Conservation (phyloP, 2,888 invertebrate genomes). For the Apotomis betuletana region DNA sequence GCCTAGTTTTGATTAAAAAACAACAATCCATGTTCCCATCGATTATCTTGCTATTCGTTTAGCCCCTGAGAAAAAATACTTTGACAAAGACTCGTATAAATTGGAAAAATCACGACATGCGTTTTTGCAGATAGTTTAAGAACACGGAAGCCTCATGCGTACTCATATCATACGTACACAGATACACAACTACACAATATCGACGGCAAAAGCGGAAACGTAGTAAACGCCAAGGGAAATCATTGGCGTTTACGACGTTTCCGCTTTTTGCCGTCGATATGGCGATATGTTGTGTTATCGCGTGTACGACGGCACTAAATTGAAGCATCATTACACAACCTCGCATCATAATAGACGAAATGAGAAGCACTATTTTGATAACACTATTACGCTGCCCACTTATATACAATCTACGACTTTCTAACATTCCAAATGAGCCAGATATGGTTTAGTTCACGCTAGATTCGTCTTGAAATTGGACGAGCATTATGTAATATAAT, state of each 20-base stretch:
- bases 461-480: slow-evolving; percentile 17
- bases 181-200: too few species aligned
- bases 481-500: slow-evolving; percentile 12
- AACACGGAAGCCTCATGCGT: not conserved
- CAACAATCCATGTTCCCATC: too few species aligned
- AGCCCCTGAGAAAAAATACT: not conserved
- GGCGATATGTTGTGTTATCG: not conserved
- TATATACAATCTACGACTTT: slow-evolving; percentile 25
- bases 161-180: too few species aligned
- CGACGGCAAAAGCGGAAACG: too few species aligned
- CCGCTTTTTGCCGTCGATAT: too few species aligned
- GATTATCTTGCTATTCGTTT: too few species aligned
- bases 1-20: too few species aligned
- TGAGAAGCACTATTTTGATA: slow-evolving; percentile 32
- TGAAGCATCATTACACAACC: slow-evolving; percentile 17
- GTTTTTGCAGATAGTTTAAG: not conserved
- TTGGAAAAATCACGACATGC: not conserved
- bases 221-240: too few species aligned
- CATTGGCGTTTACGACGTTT: too few species aligned
- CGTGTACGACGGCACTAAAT: slow-evolving; percentile 12
- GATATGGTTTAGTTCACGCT: slow-evolving; percentile 29
- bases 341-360: slow-evolving; percentile 21
- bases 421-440: slow-evolving; percentile 31
- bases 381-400: slow-evolving; percentile 26
- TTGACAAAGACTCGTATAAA: not conserved